Base-by-base conservation (phyloP, 1,140 invertebrate species). In the Pogonus chalceus region DNA sequence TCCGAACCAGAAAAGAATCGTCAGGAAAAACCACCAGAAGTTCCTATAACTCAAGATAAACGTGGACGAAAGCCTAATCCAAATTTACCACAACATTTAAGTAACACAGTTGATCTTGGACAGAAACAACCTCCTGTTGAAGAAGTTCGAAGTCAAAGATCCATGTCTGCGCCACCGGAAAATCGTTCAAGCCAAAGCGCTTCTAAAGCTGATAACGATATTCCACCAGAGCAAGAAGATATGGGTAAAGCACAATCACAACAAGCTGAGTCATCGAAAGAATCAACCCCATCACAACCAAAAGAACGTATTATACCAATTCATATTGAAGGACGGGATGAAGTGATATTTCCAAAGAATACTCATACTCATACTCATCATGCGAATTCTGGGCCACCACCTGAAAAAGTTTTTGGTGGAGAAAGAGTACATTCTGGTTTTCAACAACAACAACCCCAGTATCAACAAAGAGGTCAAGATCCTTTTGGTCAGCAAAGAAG, bases 371-470 rank as follows among this genome's bases (percentile, higher is more conserved):
- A 46, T 46, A 14, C 59, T 26, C 54, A 52, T 9, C 39, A 51
- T 10, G 35, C n/a, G n/a, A 9, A 9, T 35, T 7, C 31, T 9
- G 31, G 31, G 7, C 12, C 20, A 7, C 14, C 62, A 61, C 89
- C 89, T 1, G 92, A 92, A 35, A 87, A 88, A 58, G 86, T 92
- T 0, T 89, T 92, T 69, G 87, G 88, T 20, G 84, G 88, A 60
- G 79, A 84, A 58, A 85, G 85, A 1, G 78, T 88, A 1, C 73
- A 87, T 20, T 79, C 84, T 43, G 82, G 16, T 46, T 54, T 26
- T 16, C 54, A 55, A 12, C 60, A 58, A 18, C 54, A 58, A n/a
- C 64, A 61, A 23, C 59, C 60, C 16, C 63, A 61, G 53, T 56
- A 59, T 43, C 60, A 55, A 54, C 59, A 52, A 4, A 43, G 37